phyloP scores from a whole-genome alignment of 2,888 invertebrate genomes.

The Sipha maydis region DNA sequence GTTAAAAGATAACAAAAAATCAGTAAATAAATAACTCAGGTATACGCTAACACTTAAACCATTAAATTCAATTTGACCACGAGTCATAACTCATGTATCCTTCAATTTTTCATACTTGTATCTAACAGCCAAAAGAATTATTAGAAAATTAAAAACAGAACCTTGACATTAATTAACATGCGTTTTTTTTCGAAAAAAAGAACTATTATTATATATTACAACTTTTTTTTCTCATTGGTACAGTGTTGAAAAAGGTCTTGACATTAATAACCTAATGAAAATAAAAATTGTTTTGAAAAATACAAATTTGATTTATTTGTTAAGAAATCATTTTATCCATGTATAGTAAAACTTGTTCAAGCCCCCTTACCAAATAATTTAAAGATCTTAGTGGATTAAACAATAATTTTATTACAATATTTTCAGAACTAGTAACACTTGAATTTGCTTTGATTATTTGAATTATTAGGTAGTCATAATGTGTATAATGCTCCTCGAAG shows the following conservation, averaged over 20 bases:
- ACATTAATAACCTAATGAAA: too few species aligned
- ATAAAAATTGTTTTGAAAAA: too few species aligned
- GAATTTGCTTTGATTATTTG: too few species aligned
- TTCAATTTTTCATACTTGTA: neutral
- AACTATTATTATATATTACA: neutral
- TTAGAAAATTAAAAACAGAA: neutral
- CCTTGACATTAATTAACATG: conserved; percentile 44
- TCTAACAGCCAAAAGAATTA: neutral
- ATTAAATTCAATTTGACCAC: conserved; percentile 16
- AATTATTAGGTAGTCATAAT: neutral
- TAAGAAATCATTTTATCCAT: too few species aligned
- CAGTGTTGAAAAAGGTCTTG: too few species aligned
- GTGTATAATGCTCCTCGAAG: neutral
- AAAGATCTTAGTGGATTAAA: too few species aligned
- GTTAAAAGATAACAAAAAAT: conserved; percentile 5
- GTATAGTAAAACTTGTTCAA: too few species aligned
- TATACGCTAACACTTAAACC: neutral
- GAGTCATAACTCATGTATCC: neutral
- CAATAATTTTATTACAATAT: too few species aligned
- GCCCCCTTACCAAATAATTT: too few species aligned
- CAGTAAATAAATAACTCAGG: neutral
- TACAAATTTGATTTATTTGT: too few species aligned
- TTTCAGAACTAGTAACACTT: too few species aligned
- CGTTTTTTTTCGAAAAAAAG: neutral
- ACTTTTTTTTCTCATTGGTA: too few species aligned